These are phyloP conservation scores for Edolisoma coerulescens DNA, from an alignment of 2,113 vertebrate genomes.

Conservation along the genomic window DNA sequence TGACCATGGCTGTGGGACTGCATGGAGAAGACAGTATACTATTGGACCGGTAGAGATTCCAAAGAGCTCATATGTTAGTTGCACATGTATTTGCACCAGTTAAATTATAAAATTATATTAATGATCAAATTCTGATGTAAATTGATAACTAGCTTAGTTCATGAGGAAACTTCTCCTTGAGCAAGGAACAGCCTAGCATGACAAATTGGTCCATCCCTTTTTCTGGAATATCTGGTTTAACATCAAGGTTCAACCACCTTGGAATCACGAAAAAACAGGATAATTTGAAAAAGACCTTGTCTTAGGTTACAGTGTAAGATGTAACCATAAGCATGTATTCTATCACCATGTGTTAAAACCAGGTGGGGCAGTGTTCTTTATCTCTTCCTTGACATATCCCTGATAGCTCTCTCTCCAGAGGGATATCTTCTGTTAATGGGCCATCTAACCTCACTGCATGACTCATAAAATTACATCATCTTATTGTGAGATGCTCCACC, in stretches of 20 bases:
- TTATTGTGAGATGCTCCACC: too few species aligned
- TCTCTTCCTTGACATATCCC: too few species aligned
- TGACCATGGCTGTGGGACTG: background rate
- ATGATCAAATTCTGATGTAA: background rate
- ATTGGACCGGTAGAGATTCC: background rate
- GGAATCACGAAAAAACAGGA: background rate
- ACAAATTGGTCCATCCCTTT: background rate
- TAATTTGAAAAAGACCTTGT: background rate
- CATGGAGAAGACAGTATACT: background rate
- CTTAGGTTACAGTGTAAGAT: too few species aligned
- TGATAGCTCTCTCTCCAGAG: too few species aligned
- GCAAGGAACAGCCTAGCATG: background rate
- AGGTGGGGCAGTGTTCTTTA: too few species aligned
- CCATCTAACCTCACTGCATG: too few species aligned
- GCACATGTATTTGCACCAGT: background rate
- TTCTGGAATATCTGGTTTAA: background rate
- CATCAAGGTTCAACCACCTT: background rate
- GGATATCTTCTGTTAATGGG: too few species aligned
- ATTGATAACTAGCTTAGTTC: background rate
- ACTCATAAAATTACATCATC: too few species aligned
- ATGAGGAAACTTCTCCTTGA: background rate
- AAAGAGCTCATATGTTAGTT: background rate
- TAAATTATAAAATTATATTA: background rate
- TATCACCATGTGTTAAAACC: too few species aligned
- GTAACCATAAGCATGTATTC: too few species aligned